phyloP scores from a whole-genome alignment of 2,888 invertebrate genomes.

The Acronicta psi region DNA sequence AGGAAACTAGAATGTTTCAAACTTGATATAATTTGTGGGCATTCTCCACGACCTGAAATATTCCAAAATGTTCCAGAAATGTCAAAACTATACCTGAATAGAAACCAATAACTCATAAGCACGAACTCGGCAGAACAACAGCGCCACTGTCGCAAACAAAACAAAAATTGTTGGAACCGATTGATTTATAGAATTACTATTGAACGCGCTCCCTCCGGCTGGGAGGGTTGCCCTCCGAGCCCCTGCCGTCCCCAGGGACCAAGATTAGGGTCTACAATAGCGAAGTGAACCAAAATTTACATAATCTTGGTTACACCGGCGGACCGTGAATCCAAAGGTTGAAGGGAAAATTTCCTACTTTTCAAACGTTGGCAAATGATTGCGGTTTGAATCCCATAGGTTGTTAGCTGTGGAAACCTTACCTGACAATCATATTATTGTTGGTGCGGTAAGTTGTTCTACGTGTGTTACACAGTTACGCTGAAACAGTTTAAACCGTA shows the following conservation, averaged over 20 bases:
- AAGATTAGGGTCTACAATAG: conserved; percentile 72
- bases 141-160: conserved; percentile 53
- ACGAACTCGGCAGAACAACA: conserved; percentile 34
- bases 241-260: conserved; percentile 57
- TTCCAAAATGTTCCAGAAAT: conserved; percentile 25
- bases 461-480: conserved; percentile 18
- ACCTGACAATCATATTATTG: conserved; percentile 43
- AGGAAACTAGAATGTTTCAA: background rate
- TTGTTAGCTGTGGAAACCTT: conserved; percentile 46
- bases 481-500: background rate
- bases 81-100: conserved; percentile 41
- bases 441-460: conserved; percentile 25
- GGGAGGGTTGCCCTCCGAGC: conserved; percentile 50
- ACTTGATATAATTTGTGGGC: background rate
- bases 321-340: conserved; percentile 47
- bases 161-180: conserved; percentile 59
- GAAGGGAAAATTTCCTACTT: conserved; percentile 43
- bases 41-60: conserved; percentile 1
- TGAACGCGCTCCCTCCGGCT: conserved; percentile 53
- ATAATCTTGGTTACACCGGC: conserved; percentile 64
- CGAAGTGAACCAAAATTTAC: conserved; percentile 74
- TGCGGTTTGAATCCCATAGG: conserved; percentile 48
- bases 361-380: conserved; percentile 53
- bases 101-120: conserved; percentile 44
- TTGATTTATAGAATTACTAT: conserved; percentile 82